Evolutionary conservation across 1,140 invertebrate species (phyloP).

Genomic region (Hyles vespertilio): DNA sequence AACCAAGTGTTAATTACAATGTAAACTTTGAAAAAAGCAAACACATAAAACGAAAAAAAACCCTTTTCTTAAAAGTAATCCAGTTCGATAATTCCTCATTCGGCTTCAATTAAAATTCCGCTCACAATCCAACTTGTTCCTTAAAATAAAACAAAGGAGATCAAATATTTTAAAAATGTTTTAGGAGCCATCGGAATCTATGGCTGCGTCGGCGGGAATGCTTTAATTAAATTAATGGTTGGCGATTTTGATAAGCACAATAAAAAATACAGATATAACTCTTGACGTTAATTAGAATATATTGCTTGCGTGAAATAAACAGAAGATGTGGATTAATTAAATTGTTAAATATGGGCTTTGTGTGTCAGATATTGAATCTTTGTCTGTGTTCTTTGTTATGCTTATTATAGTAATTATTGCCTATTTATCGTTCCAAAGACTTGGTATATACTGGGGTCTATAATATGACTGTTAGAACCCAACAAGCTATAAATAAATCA

Average conservation of each 20-base stretch:
- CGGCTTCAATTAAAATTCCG: conserved; percentile 63
- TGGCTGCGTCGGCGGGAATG: conserved; percentile 48
- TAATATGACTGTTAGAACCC: no score
- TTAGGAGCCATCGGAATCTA: conserved; percentile 48
- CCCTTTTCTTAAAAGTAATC: background rate
- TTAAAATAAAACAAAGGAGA: conserved; percentile 41
- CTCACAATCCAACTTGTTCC: conserved; percentile 35
- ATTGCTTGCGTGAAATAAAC: conserved; percentile 17
- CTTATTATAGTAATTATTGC: no score
- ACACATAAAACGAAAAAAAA: background rate
- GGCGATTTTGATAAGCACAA: conserved; percentile 44
- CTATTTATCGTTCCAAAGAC: no score
- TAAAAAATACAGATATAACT: conserved; percentile 39
- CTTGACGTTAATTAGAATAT: conserved; percentile 56
- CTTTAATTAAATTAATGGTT: conserved; percentile 65
- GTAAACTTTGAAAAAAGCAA: no score
- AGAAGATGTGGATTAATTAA: no score
- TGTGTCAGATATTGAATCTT: no score
- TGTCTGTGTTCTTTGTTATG: no score
- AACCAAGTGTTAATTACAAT: no score
- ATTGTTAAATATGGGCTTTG: no score
- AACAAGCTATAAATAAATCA: no score
- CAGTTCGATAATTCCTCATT: background rate
- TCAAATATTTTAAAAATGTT: conserved; percentile 52
- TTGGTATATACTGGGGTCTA: no score